Conservation (phyloP, 2,888 invertebrate genomes). For the Platycnemis pennipes region DNA sequence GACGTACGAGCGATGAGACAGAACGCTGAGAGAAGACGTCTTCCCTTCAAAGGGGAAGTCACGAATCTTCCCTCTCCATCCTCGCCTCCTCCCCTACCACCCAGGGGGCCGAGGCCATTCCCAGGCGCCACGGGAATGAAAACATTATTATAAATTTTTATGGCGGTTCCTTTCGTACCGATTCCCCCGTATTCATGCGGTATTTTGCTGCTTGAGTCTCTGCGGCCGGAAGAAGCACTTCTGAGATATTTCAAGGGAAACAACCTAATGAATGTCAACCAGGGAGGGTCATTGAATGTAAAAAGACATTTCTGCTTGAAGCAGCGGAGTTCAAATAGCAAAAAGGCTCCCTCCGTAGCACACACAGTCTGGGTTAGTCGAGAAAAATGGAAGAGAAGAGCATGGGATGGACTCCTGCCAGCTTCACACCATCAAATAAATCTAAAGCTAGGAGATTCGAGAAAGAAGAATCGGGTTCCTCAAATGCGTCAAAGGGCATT, state of each 20-base stretch:
- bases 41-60: background rate
- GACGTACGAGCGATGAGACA: background rate
- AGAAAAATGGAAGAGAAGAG: no score
- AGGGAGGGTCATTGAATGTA: background rate
- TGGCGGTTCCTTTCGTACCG: background rate
- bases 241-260: background rate
- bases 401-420: no score
- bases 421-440: no score
- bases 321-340: background rate
- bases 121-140: background rate
- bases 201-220: background rate
- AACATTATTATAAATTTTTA: conserved; percentile 18
- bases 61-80: background rate
- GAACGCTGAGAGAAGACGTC: background rate
- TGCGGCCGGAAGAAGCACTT: background rate
- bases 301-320: background rate
- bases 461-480: no score
- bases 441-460: no score
- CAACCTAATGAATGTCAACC: conserved; percentile 3
- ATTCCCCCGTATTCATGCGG: background rate
- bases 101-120: background rate
- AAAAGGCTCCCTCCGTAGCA: no score
- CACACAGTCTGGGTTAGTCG: no score
- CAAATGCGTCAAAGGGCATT: no score
- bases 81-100: background rate